These are phyloP conservation scores for Adoxophyes honmai DNA, from an alignment of 1,140 invertebrate genomes.

Conservation along the genomic window DNA sequence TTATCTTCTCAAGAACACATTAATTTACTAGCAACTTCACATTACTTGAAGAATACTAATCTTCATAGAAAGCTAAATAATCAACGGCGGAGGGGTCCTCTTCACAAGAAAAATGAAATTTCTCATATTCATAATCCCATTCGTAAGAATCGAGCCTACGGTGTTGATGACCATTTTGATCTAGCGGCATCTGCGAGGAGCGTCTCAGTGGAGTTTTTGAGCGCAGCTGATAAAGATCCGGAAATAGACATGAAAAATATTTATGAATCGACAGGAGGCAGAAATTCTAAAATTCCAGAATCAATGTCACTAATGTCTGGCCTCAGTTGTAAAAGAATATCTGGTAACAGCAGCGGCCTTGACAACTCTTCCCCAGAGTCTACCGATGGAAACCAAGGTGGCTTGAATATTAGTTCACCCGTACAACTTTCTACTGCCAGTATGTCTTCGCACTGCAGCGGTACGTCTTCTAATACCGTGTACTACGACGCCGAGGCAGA, in stretches of 20 bases:
- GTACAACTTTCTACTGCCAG: conserved; percentile 56
- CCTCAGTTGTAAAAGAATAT: conserved; percentile 74
- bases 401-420: conserved; percentile 33
- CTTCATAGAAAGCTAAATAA: conserved; percentile 81
- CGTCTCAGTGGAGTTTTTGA: conserved; percentile 82
- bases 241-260: conserved; percentile 87
- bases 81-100: conserved; percentile 78
- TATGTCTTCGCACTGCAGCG: conserved; percentile 70
- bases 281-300: conserved; percentile 78
- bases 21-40: conserved; percentile 61
- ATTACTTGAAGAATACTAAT: conserved; percentile 73
- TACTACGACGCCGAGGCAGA: conserved; percentile 72
- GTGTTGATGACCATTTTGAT: conserved; percentile 72
- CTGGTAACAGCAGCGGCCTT: conserved; percentile 34
- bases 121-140: conserved; percentile 89
- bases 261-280: conserved; percentile 83
- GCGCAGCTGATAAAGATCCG: conserved; percentile 81
- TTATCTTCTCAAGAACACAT: conserved; percentile 78
- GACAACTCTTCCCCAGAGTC: conserved; percentile 39
- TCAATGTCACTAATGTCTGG: conserved; percentile 68
- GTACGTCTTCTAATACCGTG: conserved; percentile 67
- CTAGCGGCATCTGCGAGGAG: conserved; percentile 81
- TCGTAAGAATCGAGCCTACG: conserved; percentile 59
- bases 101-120: conserved; percentile 84
- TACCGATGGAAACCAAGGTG: conserved; percentile 29